Base-by-base conservation (phyloP, 2,797 vertebrate genomes). In the Chrosomus eos region DNA sequence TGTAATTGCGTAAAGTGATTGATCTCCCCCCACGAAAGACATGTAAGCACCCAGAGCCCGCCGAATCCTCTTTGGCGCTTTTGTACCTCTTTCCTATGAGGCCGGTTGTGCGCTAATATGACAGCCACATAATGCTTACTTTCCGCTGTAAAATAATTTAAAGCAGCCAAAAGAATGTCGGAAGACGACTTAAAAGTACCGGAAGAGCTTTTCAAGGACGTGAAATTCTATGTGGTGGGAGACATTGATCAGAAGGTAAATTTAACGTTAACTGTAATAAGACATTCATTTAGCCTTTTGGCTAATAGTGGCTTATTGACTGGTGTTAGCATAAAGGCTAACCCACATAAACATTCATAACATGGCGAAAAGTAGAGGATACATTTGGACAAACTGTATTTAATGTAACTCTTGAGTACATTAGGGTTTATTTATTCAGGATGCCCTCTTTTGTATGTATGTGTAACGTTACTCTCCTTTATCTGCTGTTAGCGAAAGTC, bases 211-310 rank as follows among this genome's bases (percentile, higher is more conserved):
- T 99, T 99, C 88, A 97, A 96, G 94, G 97, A 99, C 88, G 97
- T 99, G 89, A 99, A 99, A 94, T 99, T 97, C 93, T 99, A 98
- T 94, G 95, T 96, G 87, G 98, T 99, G 85, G 98, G 98, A 89
- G 97, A 99, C 93, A 96, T 99, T 92, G 97, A 99, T 87, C 96
- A 96, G 85, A 95, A 98, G 98, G 98, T 98, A 88, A 77, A 36
- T 53, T 78, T 73, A 33, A 33, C 33, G 33, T 33, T 33, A 85
- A 40, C 66, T 74, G 53, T 53, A 40, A 28, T 11, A 36, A n/a
- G 77, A 81, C 86, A 78, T 84, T 62, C 85, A 45, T 81, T 21
- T 87, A 84, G 85, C 83, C n/a, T 87, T 79, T 83, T 91, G 90
- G 91, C 91, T 91, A 83, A 81, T 75, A 82, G 76, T 82, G 48